Evolutionary conservation across 2,113 vertebrate species (phyloP).

Genomic region (Phodopus roborovskii): DNA sequence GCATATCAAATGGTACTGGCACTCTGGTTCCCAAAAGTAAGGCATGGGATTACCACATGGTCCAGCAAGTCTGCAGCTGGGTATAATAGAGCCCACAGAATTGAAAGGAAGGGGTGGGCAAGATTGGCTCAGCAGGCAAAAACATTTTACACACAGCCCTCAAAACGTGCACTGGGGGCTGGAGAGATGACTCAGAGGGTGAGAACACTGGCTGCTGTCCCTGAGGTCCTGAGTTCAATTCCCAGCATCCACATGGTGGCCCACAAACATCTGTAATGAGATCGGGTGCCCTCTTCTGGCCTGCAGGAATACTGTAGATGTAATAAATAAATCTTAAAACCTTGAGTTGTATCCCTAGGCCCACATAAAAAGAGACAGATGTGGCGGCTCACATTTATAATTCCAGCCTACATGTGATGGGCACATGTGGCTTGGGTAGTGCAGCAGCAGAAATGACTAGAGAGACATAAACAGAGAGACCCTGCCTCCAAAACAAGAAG

Average conservation of each 20-base stretch:
- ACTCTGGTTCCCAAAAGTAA: background rate
- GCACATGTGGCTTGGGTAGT: background rate
- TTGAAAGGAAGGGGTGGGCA: background rate
- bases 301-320: too few species aligned
- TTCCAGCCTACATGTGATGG: background rate
- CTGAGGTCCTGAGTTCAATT: too few species aligned
- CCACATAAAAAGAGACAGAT: background rate
- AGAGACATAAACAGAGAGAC: background rate
- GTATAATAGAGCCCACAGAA: background rate
- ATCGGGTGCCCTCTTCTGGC: too few species aligned
- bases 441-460: background rate
- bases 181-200: too few species aligned
- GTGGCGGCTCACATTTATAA: background rate
- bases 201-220: too few species aligned
- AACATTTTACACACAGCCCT: background rate
- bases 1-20: background rate
- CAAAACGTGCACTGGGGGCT: too few species aligned
- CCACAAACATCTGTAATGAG: too few species aligned
- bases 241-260: too few species aligned
- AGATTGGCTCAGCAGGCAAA: background rate
- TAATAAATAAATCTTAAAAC: background rate
- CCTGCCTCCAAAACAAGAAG: background rate
- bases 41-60: background rate
- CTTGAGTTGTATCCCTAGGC: too few species aligned
- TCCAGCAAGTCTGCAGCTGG: background rate